Evolutionary conservation across 2,888 invertebrate genomes (phyloP).

Genomic region (Epinotia bilunana): DNA sequence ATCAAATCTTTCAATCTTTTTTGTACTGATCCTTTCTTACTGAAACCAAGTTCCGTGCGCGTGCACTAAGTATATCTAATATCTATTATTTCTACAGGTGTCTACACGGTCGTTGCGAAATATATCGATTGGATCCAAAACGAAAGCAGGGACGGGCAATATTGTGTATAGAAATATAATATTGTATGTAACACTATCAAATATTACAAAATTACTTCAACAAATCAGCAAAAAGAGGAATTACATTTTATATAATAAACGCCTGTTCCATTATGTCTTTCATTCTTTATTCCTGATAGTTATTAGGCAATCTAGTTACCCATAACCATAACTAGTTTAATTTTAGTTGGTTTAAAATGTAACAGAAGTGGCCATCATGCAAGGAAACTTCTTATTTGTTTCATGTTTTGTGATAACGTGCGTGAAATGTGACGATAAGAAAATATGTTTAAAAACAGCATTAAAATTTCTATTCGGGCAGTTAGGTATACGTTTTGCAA

Average conservation of each 20-base stretch:
- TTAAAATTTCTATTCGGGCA: conserved; percentile 25
- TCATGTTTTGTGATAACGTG: conserved; percentile 34
- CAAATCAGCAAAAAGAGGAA: conserved; percentile 6
- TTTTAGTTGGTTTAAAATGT: neutral
- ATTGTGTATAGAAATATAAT: conserved; percentile 66
- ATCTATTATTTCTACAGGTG: conserved; percentile 65
- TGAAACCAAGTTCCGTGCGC: too few relatives aligned
- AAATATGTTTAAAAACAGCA: conserved; percentile 33
- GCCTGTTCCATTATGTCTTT: neutral
- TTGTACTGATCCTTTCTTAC: too few relatives aligned
- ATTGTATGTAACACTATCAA: neutral
- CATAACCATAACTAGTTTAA: neutral
- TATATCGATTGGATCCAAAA: conserved; percentile 82
- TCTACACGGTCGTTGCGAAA: conserved; percentile 84
- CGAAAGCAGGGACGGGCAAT: conserved; percentile 68
- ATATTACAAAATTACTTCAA: neutral
- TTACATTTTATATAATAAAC: conserved; percentile 17
- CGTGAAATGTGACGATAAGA: conserved; percentile 38
- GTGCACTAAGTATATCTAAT: too few relatives aligned
- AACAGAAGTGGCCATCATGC: neutral
- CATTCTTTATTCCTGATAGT: neutral
- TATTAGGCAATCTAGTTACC: neutral
- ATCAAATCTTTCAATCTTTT: too few relatives aligned
- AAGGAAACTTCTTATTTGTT: conserved; percentile 12
- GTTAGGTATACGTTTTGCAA: conserved; percentile 16